Evolutionary conservation across 2,113 vertebrate species (phyloP).

Genomic region (Tragelaphus scriptus): DNA sequence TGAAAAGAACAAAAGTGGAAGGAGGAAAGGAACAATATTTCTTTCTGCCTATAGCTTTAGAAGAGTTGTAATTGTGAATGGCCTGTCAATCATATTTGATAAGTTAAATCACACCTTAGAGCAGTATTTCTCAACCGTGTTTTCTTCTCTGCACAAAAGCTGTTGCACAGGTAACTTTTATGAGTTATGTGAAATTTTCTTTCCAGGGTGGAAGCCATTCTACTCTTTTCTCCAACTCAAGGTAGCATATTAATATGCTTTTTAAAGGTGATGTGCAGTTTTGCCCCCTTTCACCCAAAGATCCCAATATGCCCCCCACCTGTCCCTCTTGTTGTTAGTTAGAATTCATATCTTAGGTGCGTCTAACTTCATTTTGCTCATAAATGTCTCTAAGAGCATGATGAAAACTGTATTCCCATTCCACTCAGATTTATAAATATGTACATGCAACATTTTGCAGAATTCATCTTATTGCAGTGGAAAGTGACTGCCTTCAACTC

Average conservation of each 20-base stretch:
- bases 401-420: not conserved
- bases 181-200: not conserved
- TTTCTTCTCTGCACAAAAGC: slow-evolving; percentile 28
- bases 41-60: slow-evolving; percentile 4
- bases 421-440: not conserved
- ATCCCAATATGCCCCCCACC: not conserved
- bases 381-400: not conserved
- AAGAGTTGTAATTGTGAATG: slow-evolving; percentile 14
- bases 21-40: not conserved
- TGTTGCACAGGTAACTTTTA: not conserved
- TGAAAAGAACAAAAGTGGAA: not conserved
- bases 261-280: not conserved
- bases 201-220: not conserved
- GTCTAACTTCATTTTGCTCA: not conserved
- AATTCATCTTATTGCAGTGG: not conserved
- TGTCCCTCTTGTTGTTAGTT: not conserved
- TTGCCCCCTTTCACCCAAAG: not conserved
- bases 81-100: slow-evolving; percentile 38
- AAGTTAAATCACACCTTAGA: slow-evolving; percentile 26
- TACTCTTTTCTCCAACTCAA: not conserved
- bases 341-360: not conserved
- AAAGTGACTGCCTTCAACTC: not conserved
- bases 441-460: not conserved
- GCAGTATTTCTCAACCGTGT: not conserved
- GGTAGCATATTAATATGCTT: not conserved